phyloP scores from a whole-genome alignment of 2,113 vertebrate genomes.

The Thamnaconus septentrionalis region DNA sequence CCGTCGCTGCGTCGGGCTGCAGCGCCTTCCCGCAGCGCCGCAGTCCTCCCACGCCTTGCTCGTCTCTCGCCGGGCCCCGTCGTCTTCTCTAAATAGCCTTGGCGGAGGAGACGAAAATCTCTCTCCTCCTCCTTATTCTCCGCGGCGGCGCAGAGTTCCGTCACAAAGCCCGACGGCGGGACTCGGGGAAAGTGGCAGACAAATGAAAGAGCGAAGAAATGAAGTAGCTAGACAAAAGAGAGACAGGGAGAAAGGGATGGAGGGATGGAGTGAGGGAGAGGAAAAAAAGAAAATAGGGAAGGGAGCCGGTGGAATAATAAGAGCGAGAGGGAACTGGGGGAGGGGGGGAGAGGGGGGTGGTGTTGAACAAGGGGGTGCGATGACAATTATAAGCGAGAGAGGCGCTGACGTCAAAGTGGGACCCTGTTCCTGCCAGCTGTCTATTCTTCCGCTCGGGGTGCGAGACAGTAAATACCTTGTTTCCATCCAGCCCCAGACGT shows the following conservation, averaged over 20 bases:
- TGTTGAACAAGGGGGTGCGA: constrained; percentile 59
- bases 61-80: constrained; percentile 22
- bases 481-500: constrained; percentile 64
- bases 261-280: too few species aligned
- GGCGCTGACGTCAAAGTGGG: constrained; percentile 57
- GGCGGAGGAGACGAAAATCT: background rate
- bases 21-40: constrained; percentile 49
- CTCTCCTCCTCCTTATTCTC: background rate
- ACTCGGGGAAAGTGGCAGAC: constrained; percentile 13
- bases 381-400: constrained; percentile 66
- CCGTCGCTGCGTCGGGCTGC: constrained; percentile 43
- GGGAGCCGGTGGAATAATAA: constrained; percentile 36
- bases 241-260: background rate
- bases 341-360: constrained; percentile 40
- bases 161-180: constrained; percentile 12
- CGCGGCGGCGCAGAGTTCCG: constrained; percentile 26
- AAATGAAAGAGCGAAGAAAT: constrained; percentile 41
- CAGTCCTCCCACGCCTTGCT: constrained; percentile 47
- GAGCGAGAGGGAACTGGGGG: constrained; percentile 37
- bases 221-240: constrained; percentile 16
- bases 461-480: constrained; percentile 77
- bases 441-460: constrained; percentile 55
- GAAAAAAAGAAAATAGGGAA: constrained; percentile 9
- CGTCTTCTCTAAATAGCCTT: constrained; percentile 42
- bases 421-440: constrained; percentile 64